Percentiles rank a stretch among this genome's conserved stretches.
These are phyloP conservation scores for Karalla daura DNA, from an alignment of 2,797 vertebrate genomes.

Conservation along the genomic window DNA sequence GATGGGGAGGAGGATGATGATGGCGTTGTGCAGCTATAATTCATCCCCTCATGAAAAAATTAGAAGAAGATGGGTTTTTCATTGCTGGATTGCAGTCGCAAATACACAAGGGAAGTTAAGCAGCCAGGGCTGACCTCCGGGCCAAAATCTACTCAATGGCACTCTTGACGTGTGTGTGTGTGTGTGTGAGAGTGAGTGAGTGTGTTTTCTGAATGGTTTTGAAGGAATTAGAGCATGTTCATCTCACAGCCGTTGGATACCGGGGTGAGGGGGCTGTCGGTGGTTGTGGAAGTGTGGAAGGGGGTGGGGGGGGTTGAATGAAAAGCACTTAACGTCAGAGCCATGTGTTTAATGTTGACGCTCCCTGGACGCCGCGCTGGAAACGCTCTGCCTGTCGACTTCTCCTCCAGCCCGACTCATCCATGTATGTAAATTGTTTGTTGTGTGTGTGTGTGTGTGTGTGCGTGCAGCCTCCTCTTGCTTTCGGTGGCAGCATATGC, in stretches of 20 bases:
- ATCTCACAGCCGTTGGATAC: slow-evolving; percentile 40
- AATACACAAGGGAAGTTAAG: slow-evolving; percentile 9
- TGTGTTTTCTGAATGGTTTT: slow-evolving; percentile 25
- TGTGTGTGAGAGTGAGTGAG: slow-evolving; percentile 21
- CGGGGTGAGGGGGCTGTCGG: slow-evolving; percentile 26
- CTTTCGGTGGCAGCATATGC: slow-evolving; percentile 54
- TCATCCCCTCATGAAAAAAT: slow-evolving; percentile 37
- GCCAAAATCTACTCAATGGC: slow-evolving; percentile 18
- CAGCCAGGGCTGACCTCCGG: slow-evolving; percentile 18
- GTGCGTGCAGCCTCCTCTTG: slow-evolving; percentile 17
- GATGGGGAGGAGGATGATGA: neutral
- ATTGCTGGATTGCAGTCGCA: neutral
- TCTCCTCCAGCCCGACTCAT: slow-evolving; percentile 16
- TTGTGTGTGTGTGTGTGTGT: slow-evolving; percentile 11
- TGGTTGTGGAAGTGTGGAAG: no score
- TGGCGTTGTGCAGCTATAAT: slow-evolving; percentile 20
- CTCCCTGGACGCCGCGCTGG: neutral
- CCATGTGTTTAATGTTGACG: slow-evolving; percentile 28
- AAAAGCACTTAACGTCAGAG: slow-evolving; percentile 30
- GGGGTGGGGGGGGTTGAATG: slow-evolving; percentile 1
- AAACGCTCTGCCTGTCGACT: slow-evolving; percentile 9
- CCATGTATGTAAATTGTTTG: slow-evolving; percentile 10
- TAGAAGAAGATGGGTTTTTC: slow-evolving; percentile 39
- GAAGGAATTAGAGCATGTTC: slow-evolving; percentile 69
- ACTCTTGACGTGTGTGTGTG: slow-evolving; percentile 1